Evolutionary conservation across 2,113 vertebrate genomes (phyloP).

Genomic region (Arothron firmamentum): DNA sequence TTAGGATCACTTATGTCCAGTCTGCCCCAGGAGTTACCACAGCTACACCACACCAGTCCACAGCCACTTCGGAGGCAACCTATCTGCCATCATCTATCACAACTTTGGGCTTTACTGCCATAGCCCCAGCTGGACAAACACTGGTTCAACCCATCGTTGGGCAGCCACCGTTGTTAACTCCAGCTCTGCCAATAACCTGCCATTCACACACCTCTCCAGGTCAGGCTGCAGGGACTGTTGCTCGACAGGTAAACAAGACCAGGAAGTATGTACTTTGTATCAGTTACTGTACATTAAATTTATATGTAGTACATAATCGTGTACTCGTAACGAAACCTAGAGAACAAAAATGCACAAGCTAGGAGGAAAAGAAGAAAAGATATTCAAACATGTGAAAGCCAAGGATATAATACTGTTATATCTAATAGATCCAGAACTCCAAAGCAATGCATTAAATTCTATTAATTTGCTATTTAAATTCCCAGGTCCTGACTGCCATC

Average conservation of each 20-base stretch:
- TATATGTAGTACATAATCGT: too few relatives aligned
- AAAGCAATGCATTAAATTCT: not conserved
- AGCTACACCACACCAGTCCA: constrained; percentile 66
- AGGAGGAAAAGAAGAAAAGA: too few relatives aligned
- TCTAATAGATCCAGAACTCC: too few relatives aligned
- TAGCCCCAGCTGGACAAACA: constrained; percentile 78
- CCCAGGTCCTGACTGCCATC: constrained; percentile 81
- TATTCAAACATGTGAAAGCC: too few relatives aligned
- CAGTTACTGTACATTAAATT: too few relatives aligned
- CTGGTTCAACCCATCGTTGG: constrained; percentile 82
- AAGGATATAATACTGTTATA: too few relatives aligned
- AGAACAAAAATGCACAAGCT: too few relatives aligned
- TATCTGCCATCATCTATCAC: constrained; percentile 71
- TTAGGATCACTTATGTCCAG: constrained; percentile 87
- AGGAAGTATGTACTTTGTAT: not conserved
- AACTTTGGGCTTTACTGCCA: constrained; percentile 81
- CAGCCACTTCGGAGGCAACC: constrained; percentile 59
- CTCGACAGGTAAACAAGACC: constrained; percentile 48
- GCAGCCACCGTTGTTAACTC: constrained; percentile 77
- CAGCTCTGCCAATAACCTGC: constrained; percentile 70
- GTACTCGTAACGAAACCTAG: too few relatives aligned
- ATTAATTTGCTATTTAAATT: not conserved
- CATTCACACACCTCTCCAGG: constrained; percentile 70
- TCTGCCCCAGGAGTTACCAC: constrained; percentile 73
- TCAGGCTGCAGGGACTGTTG: constrained; percentile 43